phyloP scores from a whole-genome alignment of 2,888 invertebrate genomes.

The Hetaerina titia region DNA sequence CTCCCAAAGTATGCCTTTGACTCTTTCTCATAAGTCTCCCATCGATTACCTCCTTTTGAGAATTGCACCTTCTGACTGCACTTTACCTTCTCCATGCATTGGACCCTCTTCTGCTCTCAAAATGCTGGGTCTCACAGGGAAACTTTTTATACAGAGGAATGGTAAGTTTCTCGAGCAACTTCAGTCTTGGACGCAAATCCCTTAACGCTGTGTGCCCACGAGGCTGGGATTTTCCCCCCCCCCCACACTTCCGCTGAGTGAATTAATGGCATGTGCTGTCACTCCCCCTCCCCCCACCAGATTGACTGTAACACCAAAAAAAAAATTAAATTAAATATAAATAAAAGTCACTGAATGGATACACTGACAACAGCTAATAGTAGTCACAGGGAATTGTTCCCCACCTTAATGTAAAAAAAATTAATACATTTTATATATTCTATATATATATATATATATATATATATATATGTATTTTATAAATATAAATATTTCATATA shows the following conservation, averaged over 20 bases:
- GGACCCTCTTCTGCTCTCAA: slow-evolving; percentile 71
- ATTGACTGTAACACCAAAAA: slow-evolving; percentile 64
- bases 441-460: slow-evolving; percentile 68
- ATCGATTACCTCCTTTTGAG: slow-evolving; percentile 68
- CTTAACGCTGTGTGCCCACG: slow-evolving; percentile 67
- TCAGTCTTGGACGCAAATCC: slow-evolving; percentile 53
- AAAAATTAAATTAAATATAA: slow-evolving; percentile 68
- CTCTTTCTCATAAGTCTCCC: slow-evolving; percentile 69
- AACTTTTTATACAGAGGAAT: slow-evolving; percentile 72
- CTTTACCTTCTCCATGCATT: slow-evolving; percentile 69
- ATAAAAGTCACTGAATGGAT: slow-evolving; percentile 66
- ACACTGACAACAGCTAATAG: slow-evolving; percentile 67
- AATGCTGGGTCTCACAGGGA: slow-evolving; percentile 71
- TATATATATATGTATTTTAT: slow-evolving; percentile 45
- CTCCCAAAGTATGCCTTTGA: slow-evolving; percentile 68
- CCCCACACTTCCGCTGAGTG: slow-evolving; percentile 65
- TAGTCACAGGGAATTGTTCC: slow-evolving; percentile 41
- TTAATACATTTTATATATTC: slow-evolving; percentile 68
- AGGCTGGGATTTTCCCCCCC: slow-evolving; percentile 42
- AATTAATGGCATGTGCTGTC: slow-evolving; percentile 67
- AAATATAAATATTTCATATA: slow-evolving; percentile 38
- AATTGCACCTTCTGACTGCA: slow-evolving; percentile 72
- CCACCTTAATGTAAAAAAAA: slow-evolving; percentile 28
- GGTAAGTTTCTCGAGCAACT: slow-evolving; percentile 71
- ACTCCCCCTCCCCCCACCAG: slow-evolving; percentile 57